Conservation (phyloP, 1,140 invertebrate genomes). For the Whitmania pigra region DNA sequence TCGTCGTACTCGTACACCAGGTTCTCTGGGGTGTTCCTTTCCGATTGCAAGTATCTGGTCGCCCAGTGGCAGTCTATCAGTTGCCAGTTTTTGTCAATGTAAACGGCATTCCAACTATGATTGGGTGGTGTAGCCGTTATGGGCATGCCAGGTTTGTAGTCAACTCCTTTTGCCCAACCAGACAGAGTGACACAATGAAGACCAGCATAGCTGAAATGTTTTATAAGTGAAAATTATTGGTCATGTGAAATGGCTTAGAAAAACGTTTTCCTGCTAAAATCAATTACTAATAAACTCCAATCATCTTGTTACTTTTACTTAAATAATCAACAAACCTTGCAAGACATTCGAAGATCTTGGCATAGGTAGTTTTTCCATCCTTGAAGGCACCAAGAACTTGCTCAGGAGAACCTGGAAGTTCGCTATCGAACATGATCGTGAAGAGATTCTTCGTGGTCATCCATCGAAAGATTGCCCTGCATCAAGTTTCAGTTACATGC, state of each 20-base stretch:
- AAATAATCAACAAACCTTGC: conserved; percentile 45
- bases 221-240: conserved; percentile 15
- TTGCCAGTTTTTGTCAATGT: conserved; percentile 41
- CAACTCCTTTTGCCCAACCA: conserved; percentile 93
- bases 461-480: conserved; percentile 90
- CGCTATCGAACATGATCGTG: conserved; percentile 91
- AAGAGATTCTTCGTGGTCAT: conserved; percentile 98
- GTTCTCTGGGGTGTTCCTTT: conserved; percentile 40
- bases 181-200: conserved; percentile 96
- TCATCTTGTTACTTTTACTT: background rate
- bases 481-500: conserved; percentile 18
- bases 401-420: conserved; percentile 82
- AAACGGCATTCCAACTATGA: conserved; percentile 43
- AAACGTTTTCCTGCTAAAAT: background rate
- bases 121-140: conserved; percentile 39
- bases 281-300: background rate
- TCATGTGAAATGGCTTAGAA: background rate
- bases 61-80: conserved; percentile 43
- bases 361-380: conserved; percentile 96
- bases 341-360: conserved; percentile 81
- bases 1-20: conserved; percentile 44
- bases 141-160: conserved; percentile 68
- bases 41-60: conserved; percentile 36
- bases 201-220: conserved; percentile 69
- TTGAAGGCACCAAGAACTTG: conserved; percentile 89